Evolutionary conservation across 2,888 invertebrate genomes (phyloP).

Genomic region (Cepaea hortensis): DNA sequence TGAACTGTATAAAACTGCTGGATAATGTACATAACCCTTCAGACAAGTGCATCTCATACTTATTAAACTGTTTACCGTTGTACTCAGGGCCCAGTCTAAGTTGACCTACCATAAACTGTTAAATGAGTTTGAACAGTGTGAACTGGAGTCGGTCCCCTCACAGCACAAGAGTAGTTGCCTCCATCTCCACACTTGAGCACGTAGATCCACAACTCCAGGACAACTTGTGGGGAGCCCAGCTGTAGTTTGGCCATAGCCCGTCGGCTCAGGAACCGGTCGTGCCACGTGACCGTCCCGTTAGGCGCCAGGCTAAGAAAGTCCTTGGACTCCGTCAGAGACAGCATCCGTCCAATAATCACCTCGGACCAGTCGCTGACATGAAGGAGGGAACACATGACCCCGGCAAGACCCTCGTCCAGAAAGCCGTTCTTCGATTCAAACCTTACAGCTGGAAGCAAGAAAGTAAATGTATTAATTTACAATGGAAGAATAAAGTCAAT

Average conservation of each 20-base stretch:
- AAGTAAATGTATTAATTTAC: too few species aligned
- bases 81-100: too few species aligned
- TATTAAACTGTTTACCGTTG: too few species aligned
- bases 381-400: slow-evolving; percentile 43
- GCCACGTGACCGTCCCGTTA: slow-evolving; percentile 12
- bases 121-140: slow-evolving; percentile 5
- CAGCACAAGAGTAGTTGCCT: slow-evolving; percentile 40
- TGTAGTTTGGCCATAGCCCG: slow-evolving; percentile 19
- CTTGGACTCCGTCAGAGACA: neutral
- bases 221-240: neutral
- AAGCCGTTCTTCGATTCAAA: slow-evolving; percentile 10
- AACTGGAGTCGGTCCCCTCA: neutral
- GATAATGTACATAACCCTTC: too few species aligned
- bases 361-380: slow-evolving; percentile 33
- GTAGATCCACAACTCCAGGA: slow-evolving; percentile 45
- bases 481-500: too few species aligned
- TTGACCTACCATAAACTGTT: slow-evolving; percentile 40
- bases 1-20: too few species aligned
- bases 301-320: neutral
- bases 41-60: too few species aligned
- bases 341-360: neutral
- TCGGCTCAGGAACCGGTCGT: neutral
- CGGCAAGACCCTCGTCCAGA: slow-evolving; percentile 43
- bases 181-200: slow-evolving; percentile 46
- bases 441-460: neutral